Conservation (phyloP, 2,797 vertebrate genomes). For the Channa striata region DNA sequence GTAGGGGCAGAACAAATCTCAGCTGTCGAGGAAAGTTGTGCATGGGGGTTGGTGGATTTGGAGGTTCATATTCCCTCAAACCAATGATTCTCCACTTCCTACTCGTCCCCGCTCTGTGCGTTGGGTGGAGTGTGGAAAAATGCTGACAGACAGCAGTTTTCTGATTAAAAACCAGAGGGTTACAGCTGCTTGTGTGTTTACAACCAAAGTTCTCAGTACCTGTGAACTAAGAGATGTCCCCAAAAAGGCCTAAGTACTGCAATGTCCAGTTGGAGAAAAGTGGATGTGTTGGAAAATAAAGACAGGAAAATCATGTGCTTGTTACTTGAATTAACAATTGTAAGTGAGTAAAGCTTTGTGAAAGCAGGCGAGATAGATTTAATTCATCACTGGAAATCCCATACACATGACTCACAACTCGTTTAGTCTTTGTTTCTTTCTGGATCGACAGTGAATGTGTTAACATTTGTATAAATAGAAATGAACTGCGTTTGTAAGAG, state of each 20-base stretch:
- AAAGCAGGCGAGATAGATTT: constrained; percentile 13
- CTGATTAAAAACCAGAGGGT: constrained; percentile 50
- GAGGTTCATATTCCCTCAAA: constrained; percentile 49
- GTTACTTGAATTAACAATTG: not conserved
- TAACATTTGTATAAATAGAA: constrained; percentile 9
- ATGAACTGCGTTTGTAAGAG: constrained; percentile 2
- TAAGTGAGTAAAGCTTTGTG: not conserved
- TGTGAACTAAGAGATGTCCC: constrained; percentile 26
- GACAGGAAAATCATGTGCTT: not conserved
- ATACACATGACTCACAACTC: constrained; percentile 15
- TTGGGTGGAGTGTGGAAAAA: constrained; percentile 62
- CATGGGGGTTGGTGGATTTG: constrained; percentile 56
- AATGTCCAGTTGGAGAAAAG: not conserved
- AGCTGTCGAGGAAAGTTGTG: constrained; percentile 74
- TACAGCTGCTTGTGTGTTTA: constrained; percentile 69
- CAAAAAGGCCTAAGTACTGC: not conserved
- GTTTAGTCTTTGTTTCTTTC: constrained; percentile 23
- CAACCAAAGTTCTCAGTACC: constrained; percentile 27
- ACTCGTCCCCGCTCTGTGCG: constrained; percentile 6
- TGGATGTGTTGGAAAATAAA: constrained; percentile 1
- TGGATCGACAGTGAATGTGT: constrained; percentile 1
- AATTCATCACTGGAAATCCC: not conserved
- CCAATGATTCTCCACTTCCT: constrained; percentile 49
- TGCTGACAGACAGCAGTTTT: constrained; percentile 71
- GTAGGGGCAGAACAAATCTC: constrained; percentile 78